A percentile compares a stretch with the other conserved stretches of the same genome.
Evolutionary conservation across 53 echinoderm and acorn worm species (phyloP).

Genomic region (Actinopyga echinites): DNA sequence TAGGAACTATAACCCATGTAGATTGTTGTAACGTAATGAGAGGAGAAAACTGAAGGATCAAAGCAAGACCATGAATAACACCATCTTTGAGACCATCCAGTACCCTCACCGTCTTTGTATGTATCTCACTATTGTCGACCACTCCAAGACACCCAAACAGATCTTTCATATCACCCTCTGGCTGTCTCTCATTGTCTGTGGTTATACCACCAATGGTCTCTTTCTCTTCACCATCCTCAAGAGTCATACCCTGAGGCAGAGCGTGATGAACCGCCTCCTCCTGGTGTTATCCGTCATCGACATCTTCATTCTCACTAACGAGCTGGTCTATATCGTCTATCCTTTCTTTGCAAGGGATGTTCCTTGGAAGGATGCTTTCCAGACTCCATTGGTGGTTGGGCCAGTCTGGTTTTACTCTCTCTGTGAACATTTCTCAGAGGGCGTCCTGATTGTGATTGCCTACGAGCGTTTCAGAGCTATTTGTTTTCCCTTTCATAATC

Average conservation of each 20-base stretch:
- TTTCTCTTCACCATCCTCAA: constrained; percentile 26
- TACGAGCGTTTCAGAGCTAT: constrained; percentile 28
- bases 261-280: constrained; percentile 31
- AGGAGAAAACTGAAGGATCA: too few relatives aligned
- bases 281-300: constrained; percentile 16
- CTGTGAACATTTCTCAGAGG: constrained; percentile 23
- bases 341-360: background rate
- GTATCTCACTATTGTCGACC: constrained; percentile 19
- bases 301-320: constrained; percentile 35
- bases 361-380: constrained; percentile 15
- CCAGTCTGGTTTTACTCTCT: constrained; percentile 36
- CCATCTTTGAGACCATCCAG: constrained; percentile 36
- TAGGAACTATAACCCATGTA: too few relatives aligned
- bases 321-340: constrained; percentile 23
- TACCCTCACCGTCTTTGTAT: constrained; percentile 30
- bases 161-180: constrained; percentile 13
- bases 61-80: constrained; percentile 2
- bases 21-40: too few relatives aligned
- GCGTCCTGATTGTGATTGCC: constrained; percentile 25
- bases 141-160: constrained; percentile 15
- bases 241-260: background rate
- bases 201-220: constrained; percentile 22
- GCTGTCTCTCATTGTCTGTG: constrained; percentile 3
- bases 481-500: constrained; percentile 8
- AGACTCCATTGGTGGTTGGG: constrained; percentile 10